Evolutionary conservation across 2,888 invertebrate species (phyloP).

Genomic region (Melitaea athalia): DNA sequence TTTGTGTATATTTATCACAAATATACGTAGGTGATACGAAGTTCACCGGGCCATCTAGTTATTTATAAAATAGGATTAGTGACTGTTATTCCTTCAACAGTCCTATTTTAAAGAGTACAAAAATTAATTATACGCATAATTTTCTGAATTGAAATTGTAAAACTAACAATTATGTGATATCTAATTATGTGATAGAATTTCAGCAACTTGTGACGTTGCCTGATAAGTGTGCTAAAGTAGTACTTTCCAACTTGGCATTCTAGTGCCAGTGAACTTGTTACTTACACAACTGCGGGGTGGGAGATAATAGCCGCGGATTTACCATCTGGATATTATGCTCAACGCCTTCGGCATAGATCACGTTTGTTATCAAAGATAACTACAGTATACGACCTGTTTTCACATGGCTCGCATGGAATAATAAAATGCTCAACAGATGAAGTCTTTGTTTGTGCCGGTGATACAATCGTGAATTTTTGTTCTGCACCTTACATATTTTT

Average conservation of each 20-base stretch:
- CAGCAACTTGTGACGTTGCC: conserved; percentile 26
- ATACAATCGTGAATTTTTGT: background rate
- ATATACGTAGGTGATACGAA: no score
- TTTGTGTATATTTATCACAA: no score
- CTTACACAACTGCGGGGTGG: conserved; percentile 55
- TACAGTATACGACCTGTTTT: conserved; percentile 37
- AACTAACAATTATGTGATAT: background rate
- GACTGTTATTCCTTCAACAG: no score
- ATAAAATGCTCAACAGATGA: conserved; percentile 17
- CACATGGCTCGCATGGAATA: conserved; percentile 21
- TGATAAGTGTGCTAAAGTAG: conserved; percentile 30
- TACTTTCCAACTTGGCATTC: conserved; percentile 41
- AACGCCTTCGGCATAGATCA: conserved; percentile 40
- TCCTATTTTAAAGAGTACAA: no score
- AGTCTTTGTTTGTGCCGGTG: background rate
- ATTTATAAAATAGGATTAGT: no score
- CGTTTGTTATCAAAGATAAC: conserved; percentile 42
- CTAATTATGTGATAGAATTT: conserved; percentile 31
- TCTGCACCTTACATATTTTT: background rate
- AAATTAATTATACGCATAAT: no score
- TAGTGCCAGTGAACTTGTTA: conserved; percentile 69
- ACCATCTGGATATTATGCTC: conserved; percentile 42
- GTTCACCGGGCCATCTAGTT: no score
- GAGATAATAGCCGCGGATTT: conserved; percentile 56
- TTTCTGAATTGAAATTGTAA: no score